These are phyloP conservation scores for Potorous gilbertii DNA, from an alignment of 2,797 vertebrate genomes.

Conservation along the genomic window DNA sequence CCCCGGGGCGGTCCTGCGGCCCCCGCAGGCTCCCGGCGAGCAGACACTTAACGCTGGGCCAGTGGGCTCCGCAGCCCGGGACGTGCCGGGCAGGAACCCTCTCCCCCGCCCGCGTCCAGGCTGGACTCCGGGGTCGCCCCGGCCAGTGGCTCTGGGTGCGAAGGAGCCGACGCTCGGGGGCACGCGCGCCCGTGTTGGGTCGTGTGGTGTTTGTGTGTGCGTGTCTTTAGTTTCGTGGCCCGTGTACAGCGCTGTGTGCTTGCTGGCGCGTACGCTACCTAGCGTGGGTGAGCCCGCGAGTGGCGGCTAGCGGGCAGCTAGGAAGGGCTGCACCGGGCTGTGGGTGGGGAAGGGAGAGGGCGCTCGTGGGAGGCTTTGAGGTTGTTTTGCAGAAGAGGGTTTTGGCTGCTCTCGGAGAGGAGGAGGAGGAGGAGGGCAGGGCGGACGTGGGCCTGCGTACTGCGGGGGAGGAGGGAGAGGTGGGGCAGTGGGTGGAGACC, in stretches of 20 bases:
- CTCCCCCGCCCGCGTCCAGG: neutral
- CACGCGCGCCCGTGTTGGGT: neutral
- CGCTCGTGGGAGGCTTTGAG: slow-evolving; percentile 1
- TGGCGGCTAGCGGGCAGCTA: neutral
- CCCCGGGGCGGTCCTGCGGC: neutral
- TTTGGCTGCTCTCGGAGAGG: neutral
- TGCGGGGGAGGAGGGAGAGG: neutral
- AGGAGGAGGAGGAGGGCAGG: slow-evolving; percentile 38
- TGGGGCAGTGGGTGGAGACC: slow-evolving; percentile 41
- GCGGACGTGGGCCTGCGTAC: slow-evolving; percentile 49
- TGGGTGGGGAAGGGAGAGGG: slow-evolving; percentile 51
- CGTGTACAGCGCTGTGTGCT: neutral
- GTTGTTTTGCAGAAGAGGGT: slow-evolving; percentile 70
- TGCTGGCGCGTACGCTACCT: neutral
- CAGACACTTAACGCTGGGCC: slow-evolving; percentile 59
- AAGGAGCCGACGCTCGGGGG: neutral
- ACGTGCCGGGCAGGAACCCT: neutral
- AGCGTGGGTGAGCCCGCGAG: neutral
- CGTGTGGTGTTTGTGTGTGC: neutral
- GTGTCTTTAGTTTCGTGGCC: neutral
- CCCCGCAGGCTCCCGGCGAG: slow-evolving; percentile 2
- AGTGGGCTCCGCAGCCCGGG: neutral
- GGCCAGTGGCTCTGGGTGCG: neutral
- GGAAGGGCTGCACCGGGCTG: slow-evolving; percentile 38
- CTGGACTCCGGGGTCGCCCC: neutral